A percentile compares a stretch with the other conserved stretches of the same genome.
Conservation (phyloP, 2,797 vertebrate genomes). For the Peromyscus melanophrys region DNA sequence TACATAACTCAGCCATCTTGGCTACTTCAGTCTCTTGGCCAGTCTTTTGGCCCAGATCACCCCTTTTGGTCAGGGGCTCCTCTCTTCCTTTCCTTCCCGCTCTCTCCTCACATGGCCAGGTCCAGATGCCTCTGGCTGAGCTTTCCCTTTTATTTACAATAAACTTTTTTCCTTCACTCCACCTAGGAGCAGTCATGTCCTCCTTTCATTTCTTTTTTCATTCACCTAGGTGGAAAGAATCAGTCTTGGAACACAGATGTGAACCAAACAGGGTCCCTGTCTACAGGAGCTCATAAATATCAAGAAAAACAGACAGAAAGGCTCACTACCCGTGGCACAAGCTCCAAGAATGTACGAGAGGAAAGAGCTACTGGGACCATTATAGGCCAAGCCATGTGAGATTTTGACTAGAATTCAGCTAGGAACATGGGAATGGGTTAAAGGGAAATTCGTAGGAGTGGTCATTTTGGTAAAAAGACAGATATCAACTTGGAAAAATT, state of each 20-base stretch:
- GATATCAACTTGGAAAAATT: not conserved
- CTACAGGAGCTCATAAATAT: not conserved
- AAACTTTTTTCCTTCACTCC: not conserved
- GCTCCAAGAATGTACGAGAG: not conserved
- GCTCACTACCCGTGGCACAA: too few species aligned
- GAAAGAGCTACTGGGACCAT: not conserved
- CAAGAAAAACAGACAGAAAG: not conserved
- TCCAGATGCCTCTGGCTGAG: not conserved
- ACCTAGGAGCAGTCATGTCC: not conserved
- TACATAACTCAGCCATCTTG: not conserved
- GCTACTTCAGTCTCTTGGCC: not conserved
- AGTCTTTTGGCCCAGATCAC: not conserved
- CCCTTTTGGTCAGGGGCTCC: too few species aligned
- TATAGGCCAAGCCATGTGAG: not conserved
- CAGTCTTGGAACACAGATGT: not conserved
- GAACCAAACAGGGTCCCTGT: rapidly evolving
- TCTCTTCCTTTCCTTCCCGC: not conserved
- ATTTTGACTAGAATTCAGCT: not conserved
- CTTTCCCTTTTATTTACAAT: not conserved
- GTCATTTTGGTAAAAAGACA: not conserved
- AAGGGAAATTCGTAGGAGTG: not conserved
- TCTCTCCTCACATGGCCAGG: not conserved
- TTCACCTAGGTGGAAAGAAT: not conserved
- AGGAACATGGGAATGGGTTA: not conserved
- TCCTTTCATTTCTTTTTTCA: not conserved